Base-by-base conservation (phyloP, 2,888 invertebrate species). In the Suillia variegata region DNA sequence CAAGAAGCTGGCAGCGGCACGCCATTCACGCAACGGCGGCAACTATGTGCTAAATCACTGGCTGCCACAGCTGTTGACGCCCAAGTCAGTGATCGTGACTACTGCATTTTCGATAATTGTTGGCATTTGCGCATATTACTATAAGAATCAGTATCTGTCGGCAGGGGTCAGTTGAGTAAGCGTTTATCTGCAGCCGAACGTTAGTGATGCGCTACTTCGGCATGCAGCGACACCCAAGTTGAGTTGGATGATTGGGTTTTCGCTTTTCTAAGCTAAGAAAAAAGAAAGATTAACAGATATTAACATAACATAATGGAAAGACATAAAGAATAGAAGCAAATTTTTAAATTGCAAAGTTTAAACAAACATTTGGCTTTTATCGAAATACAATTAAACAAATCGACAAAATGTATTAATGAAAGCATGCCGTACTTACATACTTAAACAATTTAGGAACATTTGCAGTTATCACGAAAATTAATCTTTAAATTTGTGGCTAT, bases 101-200 rank as follows among this genome's bases (percentile, higher is more conserved):
- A 80, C 82, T n/a, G 81, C 82, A 65, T 76, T 82, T 65, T 81
- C 82, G 17, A 78, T 82, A 64, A 68, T 81, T 10, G 71, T 82
- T 59, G 82, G 82, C 38, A 74, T 82, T 56, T 82, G 80, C 69
- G 82, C 82, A 2, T 82, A 81, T 62, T 82, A 81, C 67, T 82
- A 82, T 69, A 80, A 79, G 64, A 75, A 75, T 62, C 81, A 82
- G 62, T 78, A 81, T 70, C 68, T 81, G 56, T 65, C 80, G 1
- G 75, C 78, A 6, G 80, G 81, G 2, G 71, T 82, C 24, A 82
- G 82, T 74, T 82, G 81, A 82, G 77, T 77, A 67, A 70, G 50
- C 26, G 56, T 62, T 50, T 68, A 62, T 54, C 56, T 73, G 61
- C 70, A 68, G 62, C 68, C 68, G 54, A 56, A 59, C 26, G 58